Conservation (phyloP, 2,113 vertebrate species). For the Piaya cayana region DNA sequence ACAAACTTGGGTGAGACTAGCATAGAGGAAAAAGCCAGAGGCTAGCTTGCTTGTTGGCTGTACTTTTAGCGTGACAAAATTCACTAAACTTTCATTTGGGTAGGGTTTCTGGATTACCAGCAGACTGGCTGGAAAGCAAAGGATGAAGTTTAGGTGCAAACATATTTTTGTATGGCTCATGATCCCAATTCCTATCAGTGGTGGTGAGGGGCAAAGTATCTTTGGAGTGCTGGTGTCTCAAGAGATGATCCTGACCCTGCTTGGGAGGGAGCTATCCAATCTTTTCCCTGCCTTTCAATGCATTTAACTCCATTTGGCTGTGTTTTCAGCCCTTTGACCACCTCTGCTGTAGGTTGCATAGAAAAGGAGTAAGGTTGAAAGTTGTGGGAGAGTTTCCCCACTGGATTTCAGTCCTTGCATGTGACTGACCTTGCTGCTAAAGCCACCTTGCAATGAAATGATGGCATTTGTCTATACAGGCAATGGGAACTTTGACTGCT, state of each 20-base stretch:
- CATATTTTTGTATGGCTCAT: not conserved
- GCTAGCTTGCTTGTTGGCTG: not conserved
- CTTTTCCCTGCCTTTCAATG: not conserved
- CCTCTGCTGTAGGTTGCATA: not conserved
- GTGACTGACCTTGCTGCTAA: not conserved
- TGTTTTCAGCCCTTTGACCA: not conserved
- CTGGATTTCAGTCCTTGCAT: not conserved
- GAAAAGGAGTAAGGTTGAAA: not conserved
- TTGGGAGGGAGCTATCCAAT: not conserved
- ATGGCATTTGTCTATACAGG: constrained; percentile 28
- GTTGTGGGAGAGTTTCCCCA: not conserved
- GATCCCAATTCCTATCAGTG: not conserved
- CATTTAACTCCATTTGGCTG: not conserved
- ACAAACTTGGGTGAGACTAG: too few species aligned
- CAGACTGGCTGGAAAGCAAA: not conserved
- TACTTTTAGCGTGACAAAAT: not conserved
- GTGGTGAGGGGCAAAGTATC: not conserved
- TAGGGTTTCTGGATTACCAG: not conserved
- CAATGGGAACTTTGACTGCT: constrained; percentile 42
- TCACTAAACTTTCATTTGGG: not conserved
- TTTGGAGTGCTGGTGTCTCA: not conserved
- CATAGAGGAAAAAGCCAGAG: not conserved
- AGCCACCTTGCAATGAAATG: constrained; percentile 3
- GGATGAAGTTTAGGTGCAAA: not conserved
- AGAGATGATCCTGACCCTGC: not conserved